phyloP scores from a whole-genome alignment of 2,888 invertebrate species.

The Ennomos quercinarius region DNA sequence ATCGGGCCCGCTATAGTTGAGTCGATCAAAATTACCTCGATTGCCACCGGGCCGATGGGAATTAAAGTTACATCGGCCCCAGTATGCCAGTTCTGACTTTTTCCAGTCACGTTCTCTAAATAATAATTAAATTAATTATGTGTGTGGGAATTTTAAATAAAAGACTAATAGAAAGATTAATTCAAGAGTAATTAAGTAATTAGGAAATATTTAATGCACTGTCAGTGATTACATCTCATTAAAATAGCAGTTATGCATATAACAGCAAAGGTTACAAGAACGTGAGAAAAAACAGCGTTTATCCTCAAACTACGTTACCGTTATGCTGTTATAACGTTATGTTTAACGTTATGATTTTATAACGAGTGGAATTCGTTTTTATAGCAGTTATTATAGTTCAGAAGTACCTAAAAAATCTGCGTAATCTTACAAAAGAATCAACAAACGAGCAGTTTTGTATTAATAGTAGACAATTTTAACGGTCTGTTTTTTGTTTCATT shows the following conservation, averaged over 20 bases:
- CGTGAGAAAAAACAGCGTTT: constrained; percentile 43
- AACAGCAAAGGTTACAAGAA: constrained; percentile 17
- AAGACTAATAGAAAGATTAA: too few relatives aligned
- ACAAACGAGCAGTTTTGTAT: constrained; percentile 5
- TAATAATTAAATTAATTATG: too few relatives aligned
- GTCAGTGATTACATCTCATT: constrained; percentile 2
- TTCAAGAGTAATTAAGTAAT: too few relatives aligned
- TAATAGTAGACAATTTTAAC: constrained; percentile 25
- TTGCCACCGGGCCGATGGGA: too few relatives aligned
- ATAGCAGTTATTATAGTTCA: constrained; percentile 13
- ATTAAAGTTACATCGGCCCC: too few relatives aligned
- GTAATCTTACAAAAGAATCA: constrained; percentile 17
- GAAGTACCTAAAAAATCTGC: constrained; percentile 15
- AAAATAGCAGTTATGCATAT: constrained; percentile 21
- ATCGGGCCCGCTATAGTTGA: too few relatives aligned
- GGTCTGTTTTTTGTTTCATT: constrained; percentile 9
- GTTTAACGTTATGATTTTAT: constrained; percentile 32
- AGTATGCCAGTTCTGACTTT: too few relatives aligned
- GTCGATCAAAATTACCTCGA: too few relatives aligned
- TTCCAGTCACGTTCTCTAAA: too few relatives aligned
- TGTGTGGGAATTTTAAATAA: too few relatives aligned
- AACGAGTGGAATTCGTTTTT: constrained; percentile 30
- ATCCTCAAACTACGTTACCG: constrained; percentile 45
- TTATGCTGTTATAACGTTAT: constrained; percentile 10
- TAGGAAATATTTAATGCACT: neutral